Evolutionary conservation across 2,113 vertebrate genomes (phyloP), one percentile per base, ranked within the genome.

Genomic region (Psammodynastes pulverulentus): DNA sequence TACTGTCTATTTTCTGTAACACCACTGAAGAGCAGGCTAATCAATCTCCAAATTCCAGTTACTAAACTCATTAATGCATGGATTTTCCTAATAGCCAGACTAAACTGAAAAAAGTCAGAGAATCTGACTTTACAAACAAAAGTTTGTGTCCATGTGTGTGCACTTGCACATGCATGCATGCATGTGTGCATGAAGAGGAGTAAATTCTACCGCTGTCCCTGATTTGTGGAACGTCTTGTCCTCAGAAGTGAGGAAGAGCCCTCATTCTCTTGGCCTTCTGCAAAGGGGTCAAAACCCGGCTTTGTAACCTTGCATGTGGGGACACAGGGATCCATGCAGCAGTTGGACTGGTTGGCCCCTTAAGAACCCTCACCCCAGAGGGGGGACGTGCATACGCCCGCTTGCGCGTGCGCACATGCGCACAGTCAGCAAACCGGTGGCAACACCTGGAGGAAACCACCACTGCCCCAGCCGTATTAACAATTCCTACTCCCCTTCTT

Each of bases 1-100:
- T 97, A 96, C 96, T 93, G 97, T 95, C 87, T 52, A 88, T 86
- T 72, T 72, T 45, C 72, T 39, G 67, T 89, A 95, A 46, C 45
- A 21, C 54, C 48, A 39, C 29, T 19, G 72, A 62, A 56, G 6
- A 8, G 49, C 48, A 54, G 29, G 26, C 39, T 34, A 52, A 45
- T 4, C 1, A 90, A 24, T 26, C 23, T 5, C 5, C 9, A 9
- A 88, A 29, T 4, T 1, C 9, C 5, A 29, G 58, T 58, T 67
- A n/a, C 62, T 67, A 12, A n/a, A 46, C 23, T 86, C 10, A 29
- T 46, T 49, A 48, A 62, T 34, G 43, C 3, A 62, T 10, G 29
- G 19, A 49, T 86, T 49, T 34, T 58, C 45, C 45, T 17, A 29
- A 26, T 34, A 10, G 29, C 9, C 23, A 43, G 26, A n/a, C 52